Base-by-base conservation (phyloP, 2,797 vertebrate species). In the Cetoscarus ocellatus region DNA sequence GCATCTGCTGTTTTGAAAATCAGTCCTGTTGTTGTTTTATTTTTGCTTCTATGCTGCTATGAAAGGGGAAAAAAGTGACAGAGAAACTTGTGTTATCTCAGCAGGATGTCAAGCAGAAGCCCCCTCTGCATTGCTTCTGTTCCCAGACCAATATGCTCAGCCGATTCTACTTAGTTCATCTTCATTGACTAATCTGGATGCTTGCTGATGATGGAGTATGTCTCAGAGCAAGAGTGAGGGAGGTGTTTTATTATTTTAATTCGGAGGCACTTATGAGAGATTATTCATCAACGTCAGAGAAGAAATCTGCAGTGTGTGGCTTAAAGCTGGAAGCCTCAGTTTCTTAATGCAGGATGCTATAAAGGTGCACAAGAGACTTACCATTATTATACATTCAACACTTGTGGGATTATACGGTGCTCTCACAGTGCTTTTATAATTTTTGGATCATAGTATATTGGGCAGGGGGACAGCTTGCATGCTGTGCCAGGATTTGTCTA, bases 11-110 rank as follows among this genome's bases (percentile, higher is more conserved):
- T 10, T 68, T 48, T 80, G 72, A 76, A 85, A 82, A 52, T 54
- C 51, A 73, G 61, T 80, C 68, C 51, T 60, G 40, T 69, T 18
- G 56, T 75, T 79, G 68, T 77, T 82, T 85, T 88, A 71, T 77
- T 80, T 87, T 85, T 76, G 59, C 70, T 49, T 63, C 57, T 66
- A 77, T 74, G 77, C 70, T 68, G 71, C 61, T 78, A 61, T 61
- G 70, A 79, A 70, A 36, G 58, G 59, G 43, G 5, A 35, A 73
- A 61, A 63, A 36, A 79, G 75, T 80, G 72, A 80, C 82, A 81
- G 76, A 61, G 58, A 78, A 81, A 80, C 85, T 82, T 82, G 83
- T 90, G 85, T 91, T 70, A 83, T 91, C 91, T 87, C 89, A 83
- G 86, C 88, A 66, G 83, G 92, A 82, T 55, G 38, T 64, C 59